Evolutionary conservation across 2,113 vertebrate genomes (phyloP).

Genomic region (Conger conger): DNA sequence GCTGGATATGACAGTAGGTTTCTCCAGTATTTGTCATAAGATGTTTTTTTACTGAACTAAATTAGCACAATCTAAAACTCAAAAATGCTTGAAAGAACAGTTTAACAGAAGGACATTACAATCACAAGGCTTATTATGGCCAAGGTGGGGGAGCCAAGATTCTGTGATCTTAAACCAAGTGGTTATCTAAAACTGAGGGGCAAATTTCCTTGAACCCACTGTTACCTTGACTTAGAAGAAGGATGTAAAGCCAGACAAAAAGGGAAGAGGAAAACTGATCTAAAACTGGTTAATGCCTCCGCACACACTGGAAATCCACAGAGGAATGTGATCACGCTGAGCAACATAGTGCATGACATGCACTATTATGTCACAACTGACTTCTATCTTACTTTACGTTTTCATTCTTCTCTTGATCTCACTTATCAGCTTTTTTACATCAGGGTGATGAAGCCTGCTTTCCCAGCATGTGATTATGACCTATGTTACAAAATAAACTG

Average conservation of each 20-base stretch:
- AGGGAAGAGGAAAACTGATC: neutral
- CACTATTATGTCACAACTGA: neutral
- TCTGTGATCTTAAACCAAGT: neutral
- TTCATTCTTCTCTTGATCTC: constrained; percentile 35
- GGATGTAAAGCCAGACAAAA: constrained; percentile 22
- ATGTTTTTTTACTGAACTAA: no score
- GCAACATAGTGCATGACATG: neutral
- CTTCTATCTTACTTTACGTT: constrained; percentile 1
- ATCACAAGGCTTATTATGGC: neutral
- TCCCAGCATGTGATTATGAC: neutral
- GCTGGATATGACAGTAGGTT: no score
- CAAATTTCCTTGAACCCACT: neutral
- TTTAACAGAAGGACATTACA: no score
- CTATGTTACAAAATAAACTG: neutral
- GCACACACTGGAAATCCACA: neutral
- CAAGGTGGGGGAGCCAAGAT: neutral
- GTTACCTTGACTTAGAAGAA: constrained; percentile 7
- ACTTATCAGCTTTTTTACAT: constrained; percentile 54
- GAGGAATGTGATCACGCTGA: neutral
- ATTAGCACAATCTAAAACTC: no score
- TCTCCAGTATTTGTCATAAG: no score
- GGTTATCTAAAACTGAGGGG: neutral
- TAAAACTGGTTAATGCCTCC: neutral
- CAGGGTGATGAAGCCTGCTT: constrained; percentile 41
- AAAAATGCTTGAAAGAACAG: no score